Conservation (phyloP, 2,113 vertebrate species). For the Myiopsitta monachus region DNA sequence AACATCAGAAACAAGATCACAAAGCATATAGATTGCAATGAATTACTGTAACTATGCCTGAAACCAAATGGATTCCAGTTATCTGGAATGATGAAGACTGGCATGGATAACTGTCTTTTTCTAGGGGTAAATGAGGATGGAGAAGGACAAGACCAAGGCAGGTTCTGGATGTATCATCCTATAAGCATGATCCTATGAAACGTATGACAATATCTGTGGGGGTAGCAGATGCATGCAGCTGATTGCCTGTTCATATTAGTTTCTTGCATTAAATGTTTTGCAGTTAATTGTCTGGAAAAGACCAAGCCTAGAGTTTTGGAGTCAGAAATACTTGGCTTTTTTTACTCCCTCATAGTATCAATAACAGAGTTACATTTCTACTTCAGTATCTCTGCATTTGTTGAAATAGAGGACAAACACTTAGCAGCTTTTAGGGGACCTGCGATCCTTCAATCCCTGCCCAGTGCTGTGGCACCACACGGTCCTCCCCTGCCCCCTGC, state of each 20-base stretch:
- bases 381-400: not conserved
- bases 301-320: not conserved
- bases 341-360: not conserved
- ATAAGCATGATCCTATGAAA: not conserved
- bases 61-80: not conserved
- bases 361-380: not conserved
- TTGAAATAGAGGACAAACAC: not conserved
- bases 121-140: not conserved
- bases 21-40: not conserved
- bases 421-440: not conserved
- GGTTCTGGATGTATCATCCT: not conserved
- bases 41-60: not conserved
- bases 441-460: not conserved
- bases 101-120: not conserved
- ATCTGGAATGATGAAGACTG: not conserved
- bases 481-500: not conserved
- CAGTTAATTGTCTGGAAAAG: not conserved
- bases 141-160: not conserved
- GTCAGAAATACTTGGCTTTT: not conserved
- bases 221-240: fast-evolving
- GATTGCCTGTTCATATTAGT: not conserved
- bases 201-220: fast-evolving
- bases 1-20: not conserved
- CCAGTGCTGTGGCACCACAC: fast-evolving
- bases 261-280: not conserved